Evolutionary conservation across 2,113 vertebrate species (phyloP).

Genomic region (Albula glossodonta): DNA sequence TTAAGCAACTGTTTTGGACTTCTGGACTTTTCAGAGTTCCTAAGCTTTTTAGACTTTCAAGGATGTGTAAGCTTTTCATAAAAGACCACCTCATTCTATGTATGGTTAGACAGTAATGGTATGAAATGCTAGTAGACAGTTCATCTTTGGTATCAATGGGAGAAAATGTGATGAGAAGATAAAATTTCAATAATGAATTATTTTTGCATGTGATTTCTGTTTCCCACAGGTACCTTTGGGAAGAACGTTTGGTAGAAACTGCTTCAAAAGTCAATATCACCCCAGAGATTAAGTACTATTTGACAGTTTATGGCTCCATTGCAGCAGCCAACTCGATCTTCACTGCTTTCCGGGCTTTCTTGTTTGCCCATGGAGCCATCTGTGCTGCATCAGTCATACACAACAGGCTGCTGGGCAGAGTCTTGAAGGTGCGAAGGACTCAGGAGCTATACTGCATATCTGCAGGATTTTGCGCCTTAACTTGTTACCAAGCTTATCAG

Average conservation of each 20-base stretch:
- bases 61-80: no score
- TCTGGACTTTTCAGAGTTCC: no score
- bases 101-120: no score
- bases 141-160: no score
- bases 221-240: slow-evolving; percentile 60
- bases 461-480: background rate
- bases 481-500: no score
- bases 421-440: slow-evolving; percentile 74
- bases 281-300: slow-evolving; percentile 80
- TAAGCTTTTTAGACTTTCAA: no score
- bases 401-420: slow-evolving; percentile 71
- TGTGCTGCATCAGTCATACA: slow-evolving; percentile 80
- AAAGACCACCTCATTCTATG: no score
- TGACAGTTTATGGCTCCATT: slow-evolving; percentile 82
- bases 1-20: no score
- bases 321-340: slow-evolving; percentile 85
- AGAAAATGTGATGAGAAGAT: background rate
- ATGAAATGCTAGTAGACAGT: no score
- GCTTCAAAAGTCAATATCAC: slow-evolving; percentile 58
- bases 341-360: slow-evolving; percentile 82
- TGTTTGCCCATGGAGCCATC: slow-evolving; percentile 85
- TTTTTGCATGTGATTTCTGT: background rate
- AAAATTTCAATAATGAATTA: background rate
- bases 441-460: background rate
- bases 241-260: slow-evolving; percentile 15